Conservation (phyloP, 2,113 vertebrate species). For the Eptatretus burgeri region DNA sequence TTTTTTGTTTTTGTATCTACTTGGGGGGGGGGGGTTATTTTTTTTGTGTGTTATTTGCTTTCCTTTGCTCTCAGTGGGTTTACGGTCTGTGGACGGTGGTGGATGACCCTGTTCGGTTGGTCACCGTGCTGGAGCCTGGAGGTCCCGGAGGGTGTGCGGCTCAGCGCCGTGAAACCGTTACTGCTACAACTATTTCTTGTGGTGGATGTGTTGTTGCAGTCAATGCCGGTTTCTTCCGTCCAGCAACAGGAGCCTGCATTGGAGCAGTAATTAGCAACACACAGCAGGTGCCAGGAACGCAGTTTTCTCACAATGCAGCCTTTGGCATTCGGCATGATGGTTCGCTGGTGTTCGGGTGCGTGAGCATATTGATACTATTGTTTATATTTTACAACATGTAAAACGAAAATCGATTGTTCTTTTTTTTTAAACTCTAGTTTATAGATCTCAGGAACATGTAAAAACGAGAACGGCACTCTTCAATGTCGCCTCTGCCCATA, state of each 20-base stretch:
- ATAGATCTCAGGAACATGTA: too few relatives aligned
- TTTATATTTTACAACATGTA: background rate
- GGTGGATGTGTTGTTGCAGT: constrained; percentile 33
- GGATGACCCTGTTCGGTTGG: constrained; percentile 25
- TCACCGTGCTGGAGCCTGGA: constrained; percentile 53
- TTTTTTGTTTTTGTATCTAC: too few relatives aligned
- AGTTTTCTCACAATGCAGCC: constrained; percentile 56
- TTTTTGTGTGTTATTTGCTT: background rate
- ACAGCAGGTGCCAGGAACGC: constrained; percentile 22
- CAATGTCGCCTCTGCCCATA: too few relatives aligned
- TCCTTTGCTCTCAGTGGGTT: constrained; percentile 1
- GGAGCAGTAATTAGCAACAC: constrained; percentile 54
- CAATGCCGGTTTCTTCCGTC: constrained; percentile 55
- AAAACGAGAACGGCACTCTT: too few relatives aligned
- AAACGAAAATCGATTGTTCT: background rate
- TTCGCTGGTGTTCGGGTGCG: constrained; percentile 67
- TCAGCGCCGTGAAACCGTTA: constrained; percentile 18
- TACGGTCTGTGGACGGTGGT: constrained; percentile 42
- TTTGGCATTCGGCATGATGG: constrained; percentile 69
- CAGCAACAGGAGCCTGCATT: constrained; percentile 17
- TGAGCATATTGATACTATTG: background rate
- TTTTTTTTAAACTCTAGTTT: too few relatives aligned
- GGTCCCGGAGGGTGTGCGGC: constrained; percentile 27
- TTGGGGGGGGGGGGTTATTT: too few relatives aligned
- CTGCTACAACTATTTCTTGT: constrained; percentile 18